Base-by-base conservation (phyloP, 2,113 vertebrate genomes). In the Macquaria ambigua region DNA sequence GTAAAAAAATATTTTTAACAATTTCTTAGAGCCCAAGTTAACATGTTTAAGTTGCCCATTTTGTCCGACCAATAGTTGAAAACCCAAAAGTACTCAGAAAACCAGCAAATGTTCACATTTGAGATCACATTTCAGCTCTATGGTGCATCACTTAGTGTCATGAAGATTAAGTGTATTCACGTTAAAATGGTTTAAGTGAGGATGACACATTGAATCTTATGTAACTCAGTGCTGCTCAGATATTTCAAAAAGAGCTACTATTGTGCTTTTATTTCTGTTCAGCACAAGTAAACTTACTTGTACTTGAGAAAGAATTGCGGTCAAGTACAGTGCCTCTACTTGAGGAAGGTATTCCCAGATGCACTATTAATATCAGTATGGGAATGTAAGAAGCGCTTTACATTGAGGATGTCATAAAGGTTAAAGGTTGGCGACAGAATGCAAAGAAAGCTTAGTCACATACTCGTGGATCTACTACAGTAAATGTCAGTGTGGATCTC, bases 401-500 rank as follows among this genome's bases (percentile, higher is more conserved):
- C 66, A 69, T 56, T 71, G 68, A 85, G 77, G 74, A 82, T 85
- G 58, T 72, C 75, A 72, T 69, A 68, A 53, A 80, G 52, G 46
- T 80, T 72, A 76, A 79, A 66, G 52, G 62, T 85, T 81, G 77
- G 80, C 63, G 77, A 74, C 68, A 83, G 78, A 86, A 84, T 68
- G 84, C 74, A 77, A 86, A 82, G 78, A 85, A 90, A 89, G 87
- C 90, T 91, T 87, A 74, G 82, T 79, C 74, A 84, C 89, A 92
- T 88, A 66, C 56, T 34, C 15, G 59, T 77, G 53, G 56, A 78
- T 86, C 39, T 76, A 48, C 53, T 71, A 64, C 63, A 76, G 79
- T 85, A 91, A 93, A 93, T 94, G 92, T 91, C 91, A 94, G 74
- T 80, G 86, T 74, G 25, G 79, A 85, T 89, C 83, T 79, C 63